A percentile compares a stretch with the other conserved stretches of the same genome.
These are phyloP conservation scores for Drosophila paramelanica DNA, from an alignment of 2,888 invertebrate species.

Conservation along the genomic window DNA sequence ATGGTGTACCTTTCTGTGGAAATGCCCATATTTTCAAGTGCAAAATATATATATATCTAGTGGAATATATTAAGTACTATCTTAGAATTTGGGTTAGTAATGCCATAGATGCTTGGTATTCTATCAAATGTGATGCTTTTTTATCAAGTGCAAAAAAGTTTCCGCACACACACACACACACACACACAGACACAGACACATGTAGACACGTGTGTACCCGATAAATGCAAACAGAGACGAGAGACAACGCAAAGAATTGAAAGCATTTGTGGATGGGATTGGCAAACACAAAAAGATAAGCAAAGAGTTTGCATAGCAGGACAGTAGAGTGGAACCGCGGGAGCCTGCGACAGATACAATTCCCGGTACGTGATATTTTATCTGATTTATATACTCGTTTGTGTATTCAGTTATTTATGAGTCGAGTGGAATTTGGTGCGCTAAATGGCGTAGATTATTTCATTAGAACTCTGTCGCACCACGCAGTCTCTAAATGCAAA, in stretches of 20 bases:
- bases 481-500: constrained; percentile 49
- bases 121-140: background rate
- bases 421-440: constrained; percentile 22
- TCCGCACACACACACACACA: background rate
- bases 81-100: constrained; percentile 13
- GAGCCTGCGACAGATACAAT: constrained; percentile 25
- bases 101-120: constrained; percentile 12
- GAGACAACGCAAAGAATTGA: constrained; percentile 30
- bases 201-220: constrained; percentile 6
- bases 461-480: constrained; percentile 50
- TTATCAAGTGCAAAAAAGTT: constrained; percentile 7
- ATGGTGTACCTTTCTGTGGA: no score
- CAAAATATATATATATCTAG: background rate
- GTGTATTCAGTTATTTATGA: constrained; percentile 35
- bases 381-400: constrained; percentile 24
- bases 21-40: background rate
- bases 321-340: background rate
- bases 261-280: constrained; percentile 20
- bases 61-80: background rate
- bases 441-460: constrained; percentile 42
- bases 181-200: background rate
- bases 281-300: constrained; percentile 29
- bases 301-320: constrained; percentile 9
- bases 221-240: constrained; percentile 18
- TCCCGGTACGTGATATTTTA: constrained; percentile 31